These are phyloP conservation scores for Bradynema listronoti DNA, from an alignment of 1,140 invertebrate genomes.

Conservation along the genomic window DNA sequence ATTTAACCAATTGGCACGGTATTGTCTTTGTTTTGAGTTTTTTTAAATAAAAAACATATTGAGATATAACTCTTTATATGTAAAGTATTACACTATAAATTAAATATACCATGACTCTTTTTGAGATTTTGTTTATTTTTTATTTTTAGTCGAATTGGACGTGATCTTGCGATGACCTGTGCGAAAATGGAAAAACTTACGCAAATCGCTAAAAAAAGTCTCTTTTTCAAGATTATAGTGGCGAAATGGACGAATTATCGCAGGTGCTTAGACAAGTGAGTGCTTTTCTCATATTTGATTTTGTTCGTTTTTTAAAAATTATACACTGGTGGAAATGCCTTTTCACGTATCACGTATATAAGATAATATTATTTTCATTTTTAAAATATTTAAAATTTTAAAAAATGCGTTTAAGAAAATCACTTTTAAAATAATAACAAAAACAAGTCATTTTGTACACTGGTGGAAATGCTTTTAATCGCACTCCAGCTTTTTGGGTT, in stretches of 20 bases:
- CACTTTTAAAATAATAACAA: neutral
- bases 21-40: constrained; percentile 23
- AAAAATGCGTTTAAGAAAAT: neutral
- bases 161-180: constrained; percentile 89
- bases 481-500: no score
- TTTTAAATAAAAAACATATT: constrained; percentile 24
- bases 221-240: constrained; percentile 80
- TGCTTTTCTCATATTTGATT: constrained; percentile 63
- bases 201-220: constrained; percentile 94
- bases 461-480: neutral
- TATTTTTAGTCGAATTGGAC: constrained; percentile 78
- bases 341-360: neutral
- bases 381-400: neutral
- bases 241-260: constrained; percentile 91
- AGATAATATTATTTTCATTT: neutral
- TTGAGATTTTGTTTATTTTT: no score
- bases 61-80: no score
- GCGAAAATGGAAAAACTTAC: constrained; percentile 92
- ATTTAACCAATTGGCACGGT: constrained; percentile 84
- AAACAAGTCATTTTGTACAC: neutral
- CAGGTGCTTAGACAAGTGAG: constrained; percentile 82
- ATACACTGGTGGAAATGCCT: neutral
- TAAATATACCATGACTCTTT: no score
- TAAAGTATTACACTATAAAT: no score
- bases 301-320: neutral